Evolutionary conservation across 2,888 invertebrate genomes (phyloP).

Genomic region (Rosalia funebris): DNA sequence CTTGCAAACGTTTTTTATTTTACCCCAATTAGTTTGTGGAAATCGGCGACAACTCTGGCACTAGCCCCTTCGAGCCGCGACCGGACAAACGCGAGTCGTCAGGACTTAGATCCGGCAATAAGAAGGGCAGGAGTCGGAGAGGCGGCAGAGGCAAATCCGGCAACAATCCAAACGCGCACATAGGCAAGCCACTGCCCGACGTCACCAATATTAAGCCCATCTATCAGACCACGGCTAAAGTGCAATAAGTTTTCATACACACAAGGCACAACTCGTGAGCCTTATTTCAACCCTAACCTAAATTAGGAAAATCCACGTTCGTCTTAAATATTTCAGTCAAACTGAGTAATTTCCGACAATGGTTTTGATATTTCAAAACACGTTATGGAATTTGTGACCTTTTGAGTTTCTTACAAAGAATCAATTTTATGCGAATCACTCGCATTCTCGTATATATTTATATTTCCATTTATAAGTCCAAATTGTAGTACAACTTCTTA

Average conservation of each 20-base stretch:
- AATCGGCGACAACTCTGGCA: conserved; percentile 63
- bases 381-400: too few species aligned
- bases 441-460: background rate
- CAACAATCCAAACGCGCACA: conserved; percentile 50
- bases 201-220: conserved; percentile 57
- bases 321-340: too few species aligned
- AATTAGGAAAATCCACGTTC: too few species aligned
- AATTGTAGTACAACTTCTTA: conserved; percentile 5
- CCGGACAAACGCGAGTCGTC: conserved; percentile 70
- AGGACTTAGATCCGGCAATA: conserved; percentile 60
- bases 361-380: too few species aligned
- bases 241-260: conserved; percentile 55
- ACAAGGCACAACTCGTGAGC: too few species aligned
- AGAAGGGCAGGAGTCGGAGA: conserved; percentile 65
- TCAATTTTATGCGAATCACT: background rate
- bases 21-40: conserved; percentile 63
- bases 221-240: conserved; percentile 51
- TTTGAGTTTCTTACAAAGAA: too few species aligned
- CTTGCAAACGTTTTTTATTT: conserved; percentile 7
- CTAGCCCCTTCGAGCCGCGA: conserved; percentile 69
- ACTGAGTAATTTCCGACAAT: too few species aligned
- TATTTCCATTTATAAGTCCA: background rate
- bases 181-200: conserved; percentile 60
- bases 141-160: conserved; percentile 64
- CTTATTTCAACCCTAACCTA: too few species aligned